Evolutionary conservation across 1,140 invertebrate genomes (phyloP), one percentile per base, ranked within the genome.

Genomic region (Berghia stephanieae): DNA sequence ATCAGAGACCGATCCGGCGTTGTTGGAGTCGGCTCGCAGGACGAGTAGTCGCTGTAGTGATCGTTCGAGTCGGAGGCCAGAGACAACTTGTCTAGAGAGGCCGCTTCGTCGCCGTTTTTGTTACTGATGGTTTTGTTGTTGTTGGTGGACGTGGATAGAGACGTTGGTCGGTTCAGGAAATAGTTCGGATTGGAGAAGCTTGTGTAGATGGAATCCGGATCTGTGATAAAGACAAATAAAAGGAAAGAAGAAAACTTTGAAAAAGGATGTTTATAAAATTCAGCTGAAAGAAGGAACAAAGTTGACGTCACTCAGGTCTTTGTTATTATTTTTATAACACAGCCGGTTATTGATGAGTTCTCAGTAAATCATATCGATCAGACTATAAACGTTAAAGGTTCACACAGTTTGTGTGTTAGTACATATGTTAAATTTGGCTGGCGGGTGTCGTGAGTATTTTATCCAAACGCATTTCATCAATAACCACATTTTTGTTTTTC

Each of bases 171-270:
- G 57, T 82, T 81, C 71, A 83, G 81, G 66, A 81, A 81, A 42
- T 86, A 86, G 76, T 86, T 86, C 21, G 84, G 84, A 72, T 86
- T 86, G 76, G 84, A 76, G 75, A 84, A 86, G 71, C 84, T 86
- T n/a, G 83, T 71, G 67, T 83, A 84, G 18, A 80, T 84, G n/a
- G 83, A 77, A 63, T 85, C 84, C 21, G 80, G 67, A 49, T 85
- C 84, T 85, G 84, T 66, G 81, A 80, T 69, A 46, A 72, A 70
- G 24, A 78, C 52, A 77, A 5, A 72, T 6, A 66, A 10, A 68
- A 42, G 34, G 10, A 52, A 43, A n/a, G 31, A 4, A 24, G 13
- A 38, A 68, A 10, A 10, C 13, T 6, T 68, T 68, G 27, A 38
- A 31, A 68, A n/a, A n/a, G n/a, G n/a, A n/a, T n/a, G n/a, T n/a